These are phyloP conservation scores for Brotula barbata DNA, from an alignment of 2,797 vertebrate species.

Conservation along the genomic window DNA sequence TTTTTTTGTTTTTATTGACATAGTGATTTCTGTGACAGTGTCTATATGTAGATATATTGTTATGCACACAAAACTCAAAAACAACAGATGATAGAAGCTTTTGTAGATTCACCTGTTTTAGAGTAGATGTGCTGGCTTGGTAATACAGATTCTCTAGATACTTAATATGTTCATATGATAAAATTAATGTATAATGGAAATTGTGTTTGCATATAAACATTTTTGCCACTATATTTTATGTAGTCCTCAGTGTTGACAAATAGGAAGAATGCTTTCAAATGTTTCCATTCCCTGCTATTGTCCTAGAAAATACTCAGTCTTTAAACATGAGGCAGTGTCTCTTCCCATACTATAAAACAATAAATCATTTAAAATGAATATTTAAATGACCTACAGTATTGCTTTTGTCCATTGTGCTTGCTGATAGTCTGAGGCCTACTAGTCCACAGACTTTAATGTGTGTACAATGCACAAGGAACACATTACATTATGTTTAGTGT, in stretches of 20 bases:
- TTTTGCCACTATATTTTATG: no score
- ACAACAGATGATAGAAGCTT: background rate
- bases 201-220: conserved; percentile 35
- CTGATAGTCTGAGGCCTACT: no score
- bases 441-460: conserved; percentile 10
- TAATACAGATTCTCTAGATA: conserved; percentile 8
- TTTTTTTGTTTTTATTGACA: conserved; percentile 26
- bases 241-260: no score
- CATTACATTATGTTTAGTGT: conserved; percentile 9
- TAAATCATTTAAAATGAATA: no score
- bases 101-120: background rate
- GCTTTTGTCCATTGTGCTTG: no score
- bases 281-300: no score
- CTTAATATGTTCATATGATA: conserved; percentile 21
- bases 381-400: no score
- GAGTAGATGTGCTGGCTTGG: background rate
- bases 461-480: conserved; percentile 6
- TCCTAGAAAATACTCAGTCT: no score
- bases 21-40: conserved; percentile 5
- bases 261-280: no score
- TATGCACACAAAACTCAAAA: conserved; percentile 28
- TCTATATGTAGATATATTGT: conserved; percentile 21
- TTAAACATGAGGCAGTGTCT: no score
- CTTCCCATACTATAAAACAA: no score
- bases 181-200: conserved; percentile 18